Evolutionary conservation across 2,113 vertebrate genomes (phyloP).

Genomic region (Gymnobelideus leadbeateri): DNA sequence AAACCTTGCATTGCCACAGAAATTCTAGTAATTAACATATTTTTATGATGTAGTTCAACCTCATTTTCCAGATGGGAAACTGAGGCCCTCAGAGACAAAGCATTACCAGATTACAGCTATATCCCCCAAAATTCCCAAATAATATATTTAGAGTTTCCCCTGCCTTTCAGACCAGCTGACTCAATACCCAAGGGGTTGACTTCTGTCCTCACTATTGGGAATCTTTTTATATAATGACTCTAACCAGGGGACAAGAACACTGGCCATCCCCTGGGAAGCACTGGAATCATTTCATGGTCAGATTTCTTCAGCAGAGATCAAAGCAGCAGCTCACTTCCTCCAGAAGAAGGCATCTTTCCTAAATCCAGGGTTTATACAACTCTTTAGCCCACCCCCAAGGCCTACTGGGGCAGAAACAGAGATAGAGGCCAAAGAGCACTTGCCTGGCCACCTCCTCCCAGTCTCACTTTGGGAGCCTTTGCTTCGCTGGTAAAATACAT

Average conservation of each 20-base stretch:
- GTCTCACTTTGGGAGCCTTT: constrained; percentile 61
- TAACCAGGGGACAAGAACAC: background rate
- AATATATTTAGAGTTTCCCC: constrained; percentile 66
- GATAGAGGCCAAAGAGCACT: background rate
- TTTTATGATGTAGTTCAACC: background rate
- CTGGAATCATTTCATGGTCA: constrained; percentile 41
- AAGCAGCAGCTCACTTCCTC: background rate
- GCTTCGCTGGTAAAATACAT: constrained; percentile 65
- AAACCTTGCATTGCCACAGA: background rate
- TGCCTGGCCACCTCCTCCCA: background rate
- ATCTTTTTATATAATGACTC: constrained; percentile 24
- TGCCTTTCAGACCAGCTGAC: constrained; percentile 49
- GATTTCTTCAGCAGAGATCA: constrained; percentile 5
- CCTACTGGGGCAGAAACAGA: background rate
- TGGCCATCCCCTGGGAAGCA: background rate
- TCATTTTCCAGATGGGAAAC: background rate
- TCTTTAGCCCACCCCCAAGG: background rate
- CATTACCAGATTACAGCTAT: background rate
- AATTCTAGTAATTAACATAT: background rate
- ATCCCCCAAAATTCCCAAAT: constrained; percentile 58
- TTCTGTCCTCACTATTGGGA: constrained; percentile 64
- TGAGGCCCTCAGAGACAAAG: background rate
- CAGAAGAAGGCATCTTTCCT: constrained; percentile 34
- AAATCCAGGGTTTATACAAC: constrained; percentile 9
- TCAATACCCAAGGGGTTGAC: constrained; percentile 61